Evolutionary conservation across 2,888 invertebrate species (phyloP), one percentile per base, ranked within the genome.

Genomic region (Andricus quercusramuli): DNA sequence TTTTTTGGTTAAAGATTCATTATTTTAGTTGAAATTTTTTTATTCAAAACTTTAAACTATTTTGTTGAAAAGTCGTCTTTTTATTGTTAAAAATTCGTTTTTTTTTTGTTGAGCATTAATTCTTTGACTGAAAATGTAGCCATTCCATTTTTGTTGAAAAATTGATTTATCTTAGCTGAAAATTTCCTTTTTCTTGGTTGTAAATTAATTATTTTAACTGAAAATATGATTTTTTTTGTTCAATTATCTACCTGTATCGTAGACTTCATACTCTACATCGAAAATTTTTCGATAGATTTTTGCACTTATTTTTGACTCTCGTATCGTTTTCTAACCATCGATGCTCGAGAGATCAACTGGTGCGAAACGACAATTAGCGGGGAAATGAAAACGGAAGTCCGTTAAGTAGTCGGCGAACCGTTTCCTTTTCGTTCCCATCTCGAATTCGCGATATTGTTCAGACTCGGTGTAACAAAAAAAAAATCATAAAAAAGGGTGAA

Each of bases 401-500:
- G 70, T 70, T 70, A 70, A 70, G 70, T 70, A 70, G 70, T 20
- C 70, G 70, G 70, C 70, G 70, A 70, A 70, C 70, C 70, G 70
- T 70, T 70, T 70, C 70, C 70, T 70, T 70, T 70, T 70, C 70
- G 47, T 70, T 70, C 70, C 29, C 47, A 70, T 70, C 70, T 70
- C 47, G 20, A 51, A 70, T 70, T 51, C 70, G 44, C 70, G 29
- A 70, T 70, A 70, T 47, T 47, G 25, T 20, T 29, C 20, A 70
- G 29, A 70, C 47, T 29, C 70, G 47, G 25, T 29, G 22, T 51
- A 29, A 13, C 32, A 56, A 74, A 74, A 74, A 32, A 32, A 56
- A 29, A 74, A 56, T 15, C 6, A 37, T 8, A 37, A 37, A 37
- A 5, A 22, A 3, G 59, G 11, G 3, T 2, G 9, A 22, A 22